Evolutionary conservation across 2,797 vertebrate genomes (phyloP).

Genomic region (Bradypus variegatus): DNA sequence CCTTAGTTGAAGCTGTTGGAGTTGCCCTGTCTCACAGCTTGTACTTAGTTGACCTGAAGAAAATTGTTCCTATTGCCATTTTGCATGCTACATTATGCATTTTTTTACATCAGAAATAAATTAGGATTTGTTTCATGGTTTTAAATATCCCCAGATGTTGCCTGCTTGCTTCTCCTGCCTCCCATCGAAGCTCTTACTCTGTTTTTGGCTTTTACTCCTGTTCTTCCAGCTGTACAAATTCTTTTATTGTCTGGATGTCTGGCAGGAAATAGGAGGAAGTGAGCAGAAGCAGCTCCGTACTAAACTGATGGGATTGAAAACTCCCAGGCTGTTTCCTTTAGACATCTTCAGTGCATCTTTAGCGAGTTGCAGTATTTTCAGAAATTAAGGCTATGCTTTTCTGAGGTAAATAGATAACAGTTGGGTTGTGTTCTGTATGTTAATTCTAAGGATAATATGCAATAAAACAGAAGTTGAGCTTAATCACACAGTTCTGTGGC

Average conservation of each 20-base stretch:
- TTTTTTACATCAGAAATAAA: constrained; percentile 66
- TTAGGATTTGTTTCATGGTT: constrained; percentile 73
- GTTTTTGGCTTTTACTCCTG: constrained; percentile 79
- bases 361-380: constrained; percentile 57
- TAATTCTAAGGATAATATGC: neutral
- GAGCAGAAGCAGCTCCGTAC: constrained; percentile 74
- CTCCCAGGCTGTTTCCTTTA: constrained; percentile 72
- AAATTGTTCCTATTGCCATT: constrained; percentile 47
- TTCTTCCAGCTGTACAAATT: constrained; percentile 90
- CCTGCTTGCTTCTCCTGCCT: constrained; percentile 71
- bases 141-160: constrained; percentile 77
- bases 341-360: constrained; percentile 53
- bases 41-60: constrained; percentile 45
- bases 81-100: constrained; percentile 63
- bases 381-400: constrained; percentile 37
- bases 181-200: constrained; percentile 74
- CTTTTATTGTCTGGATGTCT: constrained; percentile 87
- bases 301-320: constrained; percentile 73
- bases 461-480: neutral
- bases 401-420: neutral
- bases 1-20: constrained; percentile 31
- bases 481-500: neutral
- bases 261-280: constrained; percentile 80
- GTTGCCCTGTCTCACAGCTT: constrained; percentile 42
- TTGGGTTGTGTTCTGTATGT: neutral